phyloP scores from a whole-genome alignment of 2,113 vertebrate genomes.

The Pteropus alecto region DNA sequence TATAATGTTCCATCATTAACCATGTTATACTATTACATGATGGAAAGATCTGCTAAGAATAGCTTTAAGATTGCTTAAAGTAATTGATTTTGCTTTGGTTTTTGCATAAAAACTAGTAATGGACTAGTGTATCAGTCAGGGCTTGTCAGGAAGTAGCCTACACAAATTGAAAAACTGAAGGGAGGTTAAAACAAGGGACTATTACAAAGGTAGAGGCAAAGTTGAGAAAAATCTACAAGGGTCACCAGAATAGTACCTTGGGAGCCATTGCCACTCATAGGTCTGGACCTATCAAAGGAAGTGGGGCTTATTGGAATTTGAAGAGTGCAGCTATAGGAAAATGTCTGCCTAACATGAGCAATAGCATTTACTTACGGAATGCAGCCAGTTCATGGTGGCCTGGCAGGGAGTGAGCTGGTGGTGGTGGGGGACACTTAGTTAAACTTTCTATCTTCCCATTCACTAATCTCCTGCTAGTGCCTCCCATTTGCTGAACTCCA shows the following conservation, averaged over 20 bases:
- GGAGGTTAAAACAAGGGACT: not conserved
- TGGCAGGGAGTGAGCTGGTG: not conserved
- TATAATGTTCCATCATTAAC: not conserved
- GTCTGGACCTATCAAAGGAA: not conserved
- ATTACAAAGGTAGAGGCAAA: not conserved
- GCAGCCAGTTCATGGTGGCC: not conserved
- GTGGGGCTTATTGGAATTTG: not conserved
- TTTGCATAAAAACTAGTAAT: not conserved
- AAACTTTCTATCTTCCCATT: not conserved
- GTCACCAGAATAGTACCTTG: not conserved
- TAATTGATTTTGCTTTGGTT: constrained; percentile 14
- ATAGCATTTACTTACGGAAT: not conserved
- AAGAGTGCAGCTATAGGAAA: not conserved
- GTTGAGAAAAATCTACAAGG: not conserved
- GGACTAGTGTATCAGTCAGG: not conserved
- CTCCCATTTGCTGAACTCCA: not conserved
- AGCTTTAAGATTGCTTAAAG: not conserved
- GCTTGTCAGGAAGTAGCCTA: not conserved
- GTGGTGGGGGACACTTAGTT: not conserved
- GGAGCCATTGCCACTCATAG: not conserved
- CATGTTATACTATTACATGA: not conserved
- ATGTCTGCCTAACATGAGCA: not conserved
- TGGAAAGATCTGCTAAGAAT: not conserved
- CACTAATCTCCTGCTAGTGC: not conserved
- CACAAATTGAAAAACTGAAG: not conserved